Evolutionary conservation across 1,140 invertebrate species (phyloP).

Genomic region (Drosophila ficusphila): DNA sequence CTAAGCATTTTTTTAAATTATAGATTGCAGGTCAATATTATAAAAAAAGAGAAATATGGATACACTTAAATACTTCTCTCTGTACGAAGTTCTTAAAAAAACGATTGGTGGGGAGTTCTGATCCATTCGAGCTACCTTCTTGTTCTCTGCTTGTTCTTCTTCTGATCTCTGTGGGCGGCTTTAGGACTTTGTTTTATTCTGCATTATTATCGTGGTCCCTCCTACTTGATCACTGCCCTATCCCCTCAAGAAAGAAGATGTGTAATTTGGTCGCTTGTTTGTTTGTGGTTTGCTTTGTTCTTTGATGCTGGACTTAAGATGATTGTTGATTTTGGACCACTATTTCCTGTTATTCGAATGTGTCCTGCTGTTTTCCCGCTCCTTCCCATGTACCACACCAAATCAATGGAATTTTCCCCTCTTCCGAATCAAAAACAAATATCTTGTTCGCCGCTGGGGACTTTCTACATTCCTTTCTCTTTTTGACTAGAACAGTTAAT

Average conservation of each 20-base stretch:
- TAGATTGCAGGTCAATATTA: too few species aligned
- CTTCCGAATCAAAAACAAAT: background rate
- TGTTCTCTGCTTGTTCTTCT: slow-evolving; percentile 11
- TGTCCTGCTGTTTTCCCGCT: slow-evolving; percentile 55
- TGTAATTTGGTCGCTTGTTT: slow-evolving; percentile 58
- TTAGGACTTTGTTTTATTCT: slow-evolving; percentile 37
- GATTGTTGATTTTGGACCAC: slow-evolving; percentile 19
- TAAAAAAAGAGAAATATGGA: too few species aligned
- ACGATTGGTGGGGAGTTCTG: slow-evolving; percentile 9
- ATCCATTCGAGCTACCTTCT: slow-evolving; percentile 40
- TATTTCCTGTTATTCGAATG: slow-evolving; percentile 65
- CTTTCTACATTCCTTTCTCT: slow-evolving; percentile 61
- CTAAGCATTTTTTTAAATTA: too few species aligned
- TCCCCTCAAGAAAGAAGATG: slow-evolving; percentile 19
- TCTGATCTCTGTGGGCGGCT: slow-evolving; percentile 57
- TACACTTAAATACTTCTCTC: background rate
- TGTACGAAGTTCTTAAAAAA: slow-evolving; percentile 1
- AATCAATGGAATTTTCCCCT: slow-evolving; percentile 56
- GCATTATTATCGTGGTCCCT: slow-evolving; percentile 51
- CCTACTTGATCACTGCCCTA: slow-evolving; percentile 13
- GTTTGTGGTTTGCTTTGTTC: slow-evolving; percentile 39
- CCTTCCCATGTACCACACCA: slow-evolving; percentile 30
- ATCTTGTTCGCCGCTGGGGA: slow-evolving; percentile 6
- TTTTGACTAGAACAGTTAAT: slow-evolving; percentile 64
- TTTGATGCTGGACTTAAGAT: slow-evolving; percentile 43